These are phyloP conservation scores for Radopholus similis DNA, from an alignment of 1,140 invertebrate species.

Conservation along the genomic window DNA sequence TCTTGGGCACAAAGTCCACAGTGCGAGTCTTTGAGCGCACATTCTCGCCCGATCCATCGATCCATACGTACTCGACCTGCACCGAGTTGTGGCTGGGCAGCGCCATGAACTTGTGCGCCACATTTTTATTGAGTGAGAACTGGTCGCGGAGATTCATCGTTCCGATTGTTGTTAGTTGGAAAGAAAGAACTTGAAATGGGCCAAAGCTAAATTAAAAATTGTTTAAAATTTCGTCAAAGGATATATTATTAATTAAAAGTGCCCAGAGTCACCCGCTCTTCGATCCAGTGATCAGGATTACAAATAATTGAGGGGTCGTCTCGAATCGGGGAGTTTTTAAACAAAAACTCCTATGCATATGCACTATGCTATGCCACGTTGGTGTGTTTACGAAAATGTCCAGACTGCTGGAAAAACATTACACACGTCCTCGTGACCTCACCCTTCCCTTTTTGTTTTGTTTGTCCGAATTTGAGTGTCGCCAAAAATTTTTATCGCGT, in stretches of 20 bases:
- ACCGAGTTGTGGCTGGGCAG: constrained; percentile 74
- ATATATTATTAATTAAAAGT: neutral
- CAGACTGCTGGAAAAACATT: too few species aligned
- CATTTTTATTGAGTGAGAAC: constrained; percentile 71
- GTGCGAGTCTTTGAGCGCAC: constrained; percentile 83
- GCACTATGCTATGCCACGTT: neutral
- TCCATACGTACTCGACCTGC: constrained; percentile 88
- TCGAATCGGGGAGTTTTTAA: neutral
- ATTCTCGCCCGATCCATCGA: constrained; percentile 85
- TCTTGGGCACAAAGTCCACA: constrained; percentile 72
- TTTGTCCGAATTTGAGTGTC: neutral
- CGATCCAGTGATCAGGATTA: neutral
- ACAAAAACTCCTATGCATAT: neutral
- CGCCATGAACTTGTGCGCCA: constrained; percentile 71
- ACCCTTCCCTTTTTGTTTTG: too few species aligned
- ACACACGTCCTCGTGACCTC: too few species aligned
- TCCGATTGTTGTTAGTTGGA: neutral
- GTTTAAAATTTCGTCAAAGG: too few species aligned
- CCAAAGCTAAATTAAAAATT: neutral
- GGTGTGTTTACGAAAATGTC: too few species aligned
- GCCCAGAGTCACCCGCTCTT: neutral
- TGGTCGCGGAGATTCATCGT: constrained; percentile 56
- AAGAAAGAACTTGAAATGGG: neutral
- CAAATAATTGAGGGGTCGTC: neutral
- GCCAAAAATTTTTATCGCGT: neutral